These are phyloP conservation scores for Asobara japonica DNA, from an alignment of 1,140 invertebrate species.

Conservation along the genomic window DNA sequence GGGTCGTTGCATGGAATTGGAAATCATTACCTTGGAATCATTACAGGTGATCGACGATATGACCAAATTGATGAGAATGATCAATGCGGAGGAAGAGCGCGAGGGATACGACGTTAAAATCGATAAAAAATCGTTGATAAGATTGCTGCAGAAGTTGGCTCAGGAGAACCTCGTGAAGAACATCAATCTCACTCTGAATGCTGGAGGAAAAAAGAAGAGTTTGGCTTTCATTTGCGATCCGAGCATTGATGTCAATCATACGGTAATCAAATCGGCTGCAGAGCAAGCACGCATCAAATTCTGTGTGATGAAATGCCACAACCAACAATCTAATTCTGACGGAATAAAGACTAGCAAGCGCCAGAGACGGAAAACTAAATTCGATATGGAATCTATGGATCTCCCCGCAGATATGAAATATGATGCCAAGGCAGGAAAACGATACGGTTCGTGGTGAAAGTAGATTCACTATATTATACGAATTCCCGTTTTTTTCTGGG, in stretches of 20 bases:
- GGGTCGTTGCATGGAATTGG: no score
- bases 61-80: constrained; percentile 68
- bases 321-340: background rate
- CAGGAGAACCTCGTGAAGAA: constrained; percentile 71
- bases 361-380: background rate
- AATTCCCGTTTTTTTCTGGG: no score
- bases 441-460: no score
- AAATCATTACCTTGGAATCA: no score
- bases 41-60: constrained; percentile 71
- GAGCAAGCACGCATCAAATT: constrained; percentile 74
- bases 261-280: constrained; percentile 69
- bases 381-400: background rate
- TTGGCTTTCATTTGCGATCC: constrained; percentile 72
- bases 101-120: constrained; percentile 70
- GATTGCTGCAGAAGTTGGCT: constrained; percentile 69
- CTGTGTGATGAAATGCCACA: constrained; percentile 45
- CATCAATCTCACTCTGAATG: constrained; percentile 68
- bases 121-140: constrained; percentile 71
- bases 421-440: constrained; percentile 51
- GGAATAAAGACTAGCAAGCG: background rate
- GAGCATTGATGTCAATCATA: constrained; percentile 65
- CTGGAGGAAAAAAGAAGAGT: constrained; percentile 62
- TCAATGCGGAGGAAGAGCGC: constrained; percentile 67
- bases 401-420: constrained; percentile 13
- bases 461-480: no score